Evolutionary conservation across 2,113 vertebrate species (phyloP), one percentile per base, ranked within the genome.

Genomic region (Meles meles): DNA sequence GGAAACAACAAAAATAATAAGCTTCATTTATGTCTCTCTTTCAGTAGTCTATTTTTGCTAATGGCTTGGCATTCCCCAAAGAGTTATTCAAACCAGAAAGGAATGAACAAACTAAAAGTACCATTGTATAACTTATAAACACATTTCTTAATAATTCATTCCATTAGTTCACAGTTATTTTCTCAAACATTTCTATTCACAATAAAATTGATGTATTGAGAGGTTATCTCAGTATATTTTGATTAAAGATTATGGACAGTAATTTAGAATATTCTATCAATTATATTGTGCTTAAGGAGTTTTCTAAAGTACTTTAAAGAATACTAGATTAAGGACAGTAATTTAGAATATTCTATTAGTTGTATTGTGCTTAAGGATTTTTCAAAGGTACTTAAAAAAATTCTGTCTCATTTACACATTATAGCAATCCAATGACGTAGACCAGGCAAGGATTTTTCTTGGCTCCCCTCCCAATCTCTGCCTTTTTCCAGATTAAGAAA

Each of bases 21-120:
- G 97, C 94, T 98, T 74, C 52, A 59, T 77, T 97, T 82, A 71
- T 90, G 44, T 91, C 47, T 80, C 72, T 83, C 93, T 95, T 79
- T 44, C 47, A 42, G 49, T 80, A 44, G 13, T 96, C 84, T 81
- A 25, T 91, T 96, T 94, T 83, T 92, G 59, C 81, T 96, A 97
- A 96, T 94, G 93, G 31, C 42, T 85, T 94, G 44, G 94, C 92
- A 52, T 88, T 95, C 87, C 93, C 93, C 42, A 96, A 96, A 93
- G 92, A 93, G 49, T 87, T 96, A 44, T 92, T 90, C 59, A 69
- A 92, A 95, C 93, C 29, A 61, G 61, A 92, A 95, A 95, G 25
- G 49, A 97, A 87, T 72, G 87, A 77, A 83, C 49, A 79, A 84
- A 93, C 81, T 63, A 39, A 69, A 61, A 95, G 39, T 88, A 89